phyloP scores from a whole-genome alignment of 2,888 invertebrate genomes.

The Spodoptera exigua region DNA sequence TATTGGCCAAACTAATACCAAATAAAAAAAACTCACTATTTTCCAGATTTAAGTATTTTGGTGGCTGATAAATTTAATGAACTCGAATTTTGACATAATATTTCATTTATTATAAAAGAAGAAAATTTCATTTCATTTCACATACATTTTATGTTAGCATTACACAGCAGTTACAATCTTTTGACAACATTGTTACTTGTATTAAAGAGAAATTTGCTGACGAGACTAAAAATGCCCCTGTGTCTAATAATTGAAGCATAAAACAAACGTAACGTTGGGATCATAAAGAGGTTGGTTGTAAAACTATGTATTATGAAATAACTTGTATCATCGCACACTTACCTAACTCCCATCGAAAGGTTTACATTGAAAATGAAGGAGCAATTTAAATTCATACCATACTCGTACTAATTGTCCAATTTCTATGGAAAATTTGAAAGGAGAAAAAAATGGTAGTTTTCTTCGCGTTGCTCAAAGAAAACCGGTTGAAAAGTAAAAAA shows the following conservation, averaged over 20 bases:
- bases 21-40: too few species aligned
- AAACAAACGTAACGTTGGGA: constrained; percentile 37
- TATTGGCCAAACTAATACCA: too few species aligned
- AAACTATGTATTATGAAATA: constrained; percentile 56
- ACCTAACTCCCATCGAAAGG: constrained; percentile 26
- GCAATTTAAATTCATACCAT: constrained; percentile 48
- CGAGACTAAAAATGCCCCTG: constrained; percentile 38
- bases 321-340: constrained; percentile 43
- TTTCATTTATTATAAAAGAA: too few species aligned
- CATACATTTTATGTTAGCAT: neutral
- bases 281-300: constrained; percentile 44
- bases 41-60: too few species aligned
- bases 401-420: constrained; percentile 46
- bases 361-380: constrained; percentile 45
- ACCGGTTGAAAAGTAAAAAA: neutral
- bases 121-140: too few species aligned
- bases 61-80: too few species aligned
- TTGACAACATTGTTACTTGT: constrained; percentile 6
- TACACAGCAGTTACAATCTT: neutral
- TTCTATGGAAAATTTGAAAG: constrained; percentile 43
- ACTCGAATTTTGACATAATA: too few species aligned
- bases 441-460: constrained; percentile 36
- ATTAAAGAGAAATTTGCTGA: constrained; percentile 14
- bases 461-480: constrained; percentile 23
- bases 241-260: constrained; percentile 49